Base-by-base conservation (phyloP, 2,797 vertebrate genomes). In the Lagorchestes hirsutus region DNA sequence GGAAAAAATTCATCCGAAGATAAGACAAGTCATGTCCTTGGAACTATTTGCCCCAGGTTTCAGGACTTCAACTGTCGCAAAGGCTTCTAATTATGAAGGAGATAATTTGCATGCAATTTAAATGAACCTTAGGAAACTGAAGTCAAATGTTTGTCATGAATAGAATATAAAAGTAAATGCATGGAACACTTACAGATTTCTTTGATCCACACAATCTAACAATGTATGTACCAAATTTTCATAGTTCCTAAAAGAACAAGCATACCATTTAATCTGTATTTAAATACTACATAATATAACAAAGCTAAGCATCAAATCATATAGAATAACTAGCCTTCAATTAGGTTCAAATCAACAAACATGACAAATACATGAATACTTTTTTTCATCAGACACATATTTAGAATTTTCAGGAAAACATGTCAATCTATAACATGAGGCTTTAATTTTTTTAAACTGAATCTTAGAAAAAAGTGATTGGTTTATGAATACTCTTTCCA, bases 101-200 rank as follows among this genome's bases (percentile, higher is more conserved):
- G 22, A 31, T 40, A 62, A 93, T 93, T 13, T 56, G 55, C 13
- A 40, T 93, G 90, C 27, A 54, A 87, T 40, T 28, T 11, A 97
- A 59, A 92, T 92, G 93, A 94, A 1, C 0, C 2, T 31, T 93
- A 52, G 0, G 91, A 24, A 50, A 96, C 10, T 91, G 87, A 95
- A 59, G 34, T 90, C 18, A 92, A 96, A 97, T 62, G 14, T 0
- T 18, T 56, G 40, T 91, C 22, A 90, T 16, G 50, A 90, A 34
- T 90, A 22, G 28, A 46, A 92, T 28, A 58, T 9, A 82, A 52
- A 27, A 87, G 27, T 87, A 87, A 87, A 50, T 50, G 4, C n/a
- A 55, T 4, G 34, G 58, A 92, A 31, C 50, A 99, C 99, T 97
- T 99, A 99, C 99, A 99, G 98, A 98, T 99, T 99, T 98, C 99